Conservation (phyloP, 2,113 vertebrate genomes). For the Equus przewalskii region DNA sequence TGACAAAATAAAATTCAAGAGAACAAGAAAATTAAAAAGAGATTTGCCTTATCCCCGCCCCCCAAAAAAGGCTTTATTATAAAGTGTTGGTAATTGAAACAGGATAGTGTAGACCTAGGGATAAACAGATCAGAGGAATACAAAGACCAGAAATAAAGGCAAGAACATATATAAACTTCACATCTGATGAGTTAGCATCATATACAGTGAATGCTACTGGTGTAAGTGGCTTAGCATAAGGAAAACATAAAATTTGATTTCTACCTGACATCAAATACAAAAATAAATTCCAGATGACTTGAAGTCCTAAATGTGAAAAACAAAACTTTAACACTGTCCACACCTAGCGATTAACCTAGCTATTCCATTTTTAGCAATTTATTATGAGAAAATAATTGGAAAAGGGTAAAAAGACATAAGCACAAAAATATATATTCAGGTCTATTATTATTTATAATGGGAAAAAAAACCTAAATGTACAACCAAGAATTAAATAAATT, state of each 20-base stretch:
- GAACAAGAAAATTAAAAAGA: background rate
- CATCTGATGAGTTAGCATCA: background rate
- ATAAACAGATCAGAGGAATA: background rate
- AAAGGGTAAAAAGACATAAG: background rate
- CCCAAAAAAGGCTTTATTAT: background rate
- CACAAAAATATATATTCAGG: background rate
- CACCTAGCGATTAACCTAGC: background rate
- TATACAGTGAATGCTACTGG: background rate
- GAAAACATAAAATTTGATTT: conserved; percentile 26
- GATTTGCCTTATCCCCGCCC: background rate
- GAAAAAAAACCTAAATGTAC: background rate
- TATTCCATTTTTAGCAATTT: background rate
- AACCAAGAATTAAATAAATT: background rate
- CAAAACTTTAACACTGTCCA: background rate
- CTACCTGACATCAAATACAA: background rate
- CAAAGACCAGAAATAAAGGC: background rate
- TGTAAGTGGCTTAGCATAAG: background rate
- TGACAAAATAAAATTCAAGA: background rate
- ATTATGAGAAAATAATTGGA: conserved; percentile 8
- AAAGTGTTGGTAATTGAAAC: conserved; percentile 9
- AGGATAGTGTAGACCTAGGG: background rate
- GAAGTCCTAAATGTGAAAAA: background rate
- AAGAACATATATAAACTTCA: background rate
- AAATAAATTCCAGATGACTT: background rate
- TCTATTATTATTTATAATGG: background rate